Evolutionary conservation across 2,797 vertebrate species (phyloP).

Genomic region (Eulemur mongoz): DNA sequence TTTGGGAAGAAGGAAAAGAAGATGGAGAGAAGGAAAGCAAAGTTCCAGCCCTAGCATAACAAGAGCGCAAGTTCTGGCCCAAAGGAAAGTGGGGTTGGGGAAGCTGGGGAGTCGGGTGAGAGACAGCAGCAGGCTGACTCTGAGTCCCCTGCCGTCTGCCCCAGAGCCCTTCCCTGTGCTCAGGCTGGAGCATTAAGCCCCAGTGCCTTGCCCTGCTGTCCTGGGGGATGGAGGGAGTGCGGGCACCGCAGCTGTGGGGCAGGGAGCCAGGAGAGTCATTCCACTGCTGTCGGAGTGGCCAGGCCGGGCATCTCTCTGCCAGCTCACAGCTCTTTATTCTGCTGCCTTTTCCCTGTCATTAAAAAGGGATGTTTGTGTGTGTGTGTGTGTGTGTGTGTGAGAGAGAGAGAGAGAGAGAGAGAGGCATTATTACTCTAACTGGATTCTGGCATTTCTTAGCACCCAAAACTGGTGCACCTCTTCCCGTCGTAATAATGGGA

Average conservation of each 20-base stretch:
- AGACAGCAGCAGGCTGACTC: neutral
- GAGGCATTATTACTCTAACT: neutral
- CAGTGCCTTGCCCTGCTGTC: neutral
- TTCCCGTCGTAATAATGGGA: neutral
- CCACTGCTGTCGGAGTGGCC: neutral
- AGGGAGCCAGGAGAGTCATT: neutral
- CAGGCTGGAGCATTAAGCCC: no score
- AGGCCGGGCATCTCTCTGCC: neutral
- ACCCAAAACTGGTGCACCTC: neutral
- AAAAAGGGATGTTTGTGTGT: neutral
- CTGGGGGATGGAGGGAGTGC: rapidly evolving
- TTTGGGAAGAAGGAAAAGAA: neutral
- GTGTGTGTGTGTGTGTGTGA: neutral
- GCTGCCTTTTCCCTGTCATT: neutral
- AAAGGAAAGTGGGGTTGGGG: neutral
- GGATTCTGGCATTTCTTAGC: neutral
- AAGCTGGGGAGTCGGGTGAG: neutral
- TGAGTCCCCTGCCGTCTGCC: neutral
- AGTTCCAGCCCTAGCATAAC: neutral
- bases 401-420: no score
- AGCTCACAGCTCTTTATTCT: neutral
- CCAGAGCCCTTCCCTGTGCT: neutral
- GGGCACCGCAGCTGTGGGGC: neutral
- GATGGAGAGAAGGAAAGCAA: neutral
- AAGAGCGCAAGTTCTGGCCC: neutral